These are phyloP conservation scores for Maniola hyperantus DNA, from an alignment of 2,888 invertebrate species.

Conservation along the genomic window DNA sequence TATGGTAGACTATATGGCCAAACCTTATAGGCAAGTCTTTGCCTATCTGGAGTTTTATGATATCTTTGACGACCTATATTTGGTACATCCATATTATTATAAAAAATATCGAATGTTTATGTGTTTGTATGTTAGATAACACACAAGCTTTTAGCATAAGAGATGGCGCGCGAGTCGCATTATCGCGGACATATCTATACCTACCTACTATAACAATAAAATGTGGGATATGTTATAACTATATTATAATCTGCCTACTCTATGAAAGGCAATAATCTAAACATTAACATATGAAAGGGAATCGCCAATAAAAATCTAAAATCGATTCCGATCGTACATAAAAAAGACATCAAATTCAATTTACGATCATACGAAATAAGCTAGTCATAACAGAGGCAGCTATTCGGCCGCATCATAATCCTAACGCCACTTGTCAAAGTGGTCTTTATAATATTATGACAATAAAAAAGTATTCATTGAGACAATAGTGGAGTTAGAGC, in stretches of 20 bases:
- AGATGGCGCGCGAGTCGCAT: neutral
- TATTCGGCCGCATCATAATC: slow-evolving; percentile 66
- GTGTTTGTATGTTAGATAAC: no score
- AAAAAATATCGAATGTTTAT: no score
- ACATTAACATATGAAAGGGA: slow-evolving; percentile 77
- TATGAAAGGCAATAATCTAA: slow-evolving; percentile 57
- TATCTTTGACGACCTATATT: no score
- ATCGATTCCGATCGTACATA: slow-evolving; percentile 70
- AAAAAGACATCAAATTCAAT: slow-evolving; percentile 77
- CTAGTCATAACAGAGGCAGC: slow-evolving; percentile 56
- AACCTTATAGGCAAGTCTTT: no score
- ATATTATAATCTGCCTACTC: slow-evolving; percentile 21
- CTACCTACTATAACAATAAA: neutral
- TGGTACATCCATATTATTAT: no score
- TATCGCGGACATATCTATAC: no score
- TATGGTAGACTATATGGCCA: no score
- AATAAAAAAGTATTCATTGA: slow-evolving; percentile 81
- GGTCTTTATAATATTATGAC: slow-evolving; percentile 73
- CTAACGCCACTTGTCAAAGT: slow-evolving; percentile 75
- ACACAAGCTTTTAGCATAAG: no score
- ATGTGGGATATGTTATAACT: neutral
- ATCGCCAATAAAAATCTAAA: slow-evolving; percentile 66
- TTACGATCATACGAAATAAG: slow-evolving; percentile 66
- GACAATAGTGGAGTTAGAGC: slow-evolving; percentile 76
- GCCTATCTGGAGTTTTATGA: no score